Percentiles rank a stretch among this genome's conserved stretches.
phyloP scores from a whole-genome alignment of 2,888 invertebrate species.

The Sphecodes monilicornis region DNA sequence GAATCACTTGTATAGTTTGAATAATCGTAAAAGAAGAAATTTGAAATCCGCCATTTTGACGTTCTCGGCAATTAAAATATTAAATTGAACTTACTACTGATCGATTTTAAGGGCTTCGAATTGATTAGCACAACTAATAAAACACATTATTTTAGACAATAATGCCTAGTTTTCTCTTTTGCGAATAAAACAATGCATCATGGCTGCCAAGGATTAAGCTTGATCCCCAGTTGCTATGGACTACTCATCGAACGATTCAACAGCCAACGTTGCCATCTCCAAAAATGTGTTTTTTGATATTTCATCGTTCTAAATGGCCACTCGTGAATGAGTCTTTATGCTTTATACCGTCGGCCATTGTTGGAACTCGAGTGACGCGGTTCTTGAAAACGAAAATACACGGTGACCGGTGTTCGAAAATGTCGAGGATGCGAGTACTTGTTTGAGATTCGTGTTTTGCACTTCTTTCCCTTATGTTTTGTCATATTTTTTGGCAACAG shows the following conservation, averaged over 20 bases:
- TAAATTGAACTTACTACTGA: neutral
- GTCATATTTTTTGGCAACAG: slow-evolving; percentile 65
- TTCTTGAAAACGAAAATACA: slow-evolving; percentile 13
- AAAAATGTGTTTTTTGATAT: neutral
- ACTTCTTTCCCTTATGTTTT: neutral
- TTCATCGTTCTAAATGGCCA: neutral
- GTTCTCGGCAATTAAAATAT: neutral
- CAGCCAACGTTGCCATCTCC: neutral
- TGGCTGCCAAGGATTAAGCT: neutral
- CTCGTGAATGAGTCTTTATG: neutral
- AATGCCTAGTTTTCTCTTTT: neutral
- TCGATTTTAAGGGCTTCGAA: neutral
- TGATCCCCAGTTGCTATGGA: neutral
- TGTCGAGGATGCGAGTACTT: slow-evolving; percentile 29
- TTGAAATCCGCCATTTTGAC: no score
- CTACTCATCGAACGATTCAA: neutral
- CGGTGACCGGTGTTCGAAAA: neutral
- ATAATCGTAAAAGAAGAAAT: no score
- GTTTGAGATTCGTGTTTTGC: slow-evolving; percentile 17
- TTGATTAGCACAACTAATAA: neutral
- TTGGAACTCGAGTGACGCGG: neutral
- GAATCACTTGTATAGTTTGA: no score
- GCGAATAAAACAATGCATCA: neutral
- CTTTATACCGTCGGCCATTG: neutral
- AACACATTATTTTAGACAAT: neutral